Evolutionary conservation across 2,888 invertebrate species (phyloP), one percentile per base, ranked within the genome.

Genomic region (Incurvaria masculella): DNA sequence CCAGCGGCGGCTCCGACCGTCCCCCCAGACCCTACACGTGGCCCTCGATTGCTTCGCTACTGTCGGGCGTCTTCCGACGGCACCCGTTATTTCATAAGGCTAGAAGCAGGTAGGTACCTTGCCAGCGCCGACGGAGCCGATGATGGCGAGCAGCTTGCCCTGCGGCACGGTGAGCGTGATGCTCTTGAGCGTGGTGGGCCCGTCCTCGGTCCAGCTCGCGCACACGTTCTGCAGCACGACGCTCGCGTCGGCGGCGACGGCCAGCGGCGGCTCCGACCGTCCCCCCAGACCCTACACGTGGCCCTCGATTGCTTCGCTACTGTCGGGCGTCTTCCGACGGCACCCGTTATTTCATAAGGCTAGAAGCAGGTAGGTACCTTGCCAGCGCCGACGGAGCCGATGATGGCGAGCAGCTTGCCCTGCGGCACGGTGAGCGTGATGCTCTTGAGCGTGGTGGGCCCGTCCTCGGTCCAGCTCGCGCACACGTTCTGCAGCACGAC

Each of bases 51-150:
- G 74, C 76, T 76, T n/a, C n/a, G n/a, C n/a, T n/a, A n/a, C n/a
- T n/a, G n/a, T n/a, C n/a, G n/a, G n/a, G n/a, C n/a, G n/a, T n/a
- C n/a, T n/a, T n/a, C n/a, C n/a, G n/a, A n/a, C n/a, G n/a, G n/a
- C n/a, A n/a, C n/a, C n/a, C n/a, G n/a, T n/a, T n/a, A n/a, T n/a
- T n/a, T n/a, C n/a, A n/a, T n/a, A n/a, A n/a, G n/a, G n/a, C n/a
- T n/a, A n/a, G n/a, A n/a, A n/a, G n/a, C n/a, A n/a, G n/a, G n/a
- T n/a, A n/a, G n/a, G n/a, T 59, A 79, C 79, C 70, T 84, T 96
- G 61, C 95, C 96, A 23, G 91, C 81, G 8, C 95, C 96, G 11
- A 95, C 94, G 0, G 93, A 86, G 10, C 95, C 95, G 50, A 95
- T 88, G 16, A 96, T 80, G 2, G 90, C 92, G 55, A 89, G 85